These are phyloP conservation scores for Popillia japonica DNA, from an alignment of 1,140 invertebrate genomes.

Conservation along the genomic window DNA sequence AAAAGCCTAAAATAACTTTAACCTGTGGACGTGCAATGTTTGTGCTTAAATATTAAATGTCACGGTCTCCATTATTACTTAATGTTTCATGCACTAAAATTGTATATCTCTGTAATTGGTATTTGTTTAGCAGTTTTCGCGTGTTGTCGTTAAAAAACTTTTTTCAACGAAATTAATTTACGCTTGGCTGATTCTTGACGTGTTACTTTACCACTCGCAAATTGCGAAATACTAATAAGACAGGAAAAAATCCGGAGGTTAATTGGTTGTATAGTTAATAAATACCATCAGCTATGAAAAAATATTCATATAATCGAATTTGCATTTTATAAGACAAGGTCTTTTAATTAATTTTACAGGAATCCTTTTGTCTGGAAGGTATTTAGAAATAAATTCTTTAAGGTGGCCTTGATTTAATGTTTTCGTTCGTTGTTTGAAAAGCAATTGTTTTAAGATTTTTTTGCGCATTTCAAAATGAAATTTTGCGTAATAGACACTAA, in stretches of 20 bases:
- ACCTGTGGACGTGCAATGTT: background rate
- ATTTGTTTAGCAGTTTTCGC: background rate
- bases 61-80: background rate
- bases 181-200: background rate
- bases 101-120: background rate
- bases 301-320: no score
- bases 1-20: background rate
- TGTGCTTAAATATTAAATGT: background rate
- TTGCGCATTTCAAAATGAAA: no score
- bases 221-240: background rate
- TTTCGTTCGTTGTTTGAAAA: no score
- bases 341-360: no score
- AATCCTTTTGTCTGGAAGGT: no score
- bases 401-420: no score
- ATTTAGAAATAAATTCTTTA: no score
- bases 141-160: background rate
- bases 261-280: background rate
- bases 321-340: no score
- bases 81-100: background rate
- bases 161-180: slow-evolving; percentile 3
- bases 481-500: no score
- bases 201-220: background rate
- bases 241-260: background rate
- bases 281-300: no score
- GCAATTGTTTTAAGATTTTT: no score